Evolutionary conservation across 2,113 vertebrate species (phyloP).

Genomic region (Ictidomys tridecemlineatus): DNA sequence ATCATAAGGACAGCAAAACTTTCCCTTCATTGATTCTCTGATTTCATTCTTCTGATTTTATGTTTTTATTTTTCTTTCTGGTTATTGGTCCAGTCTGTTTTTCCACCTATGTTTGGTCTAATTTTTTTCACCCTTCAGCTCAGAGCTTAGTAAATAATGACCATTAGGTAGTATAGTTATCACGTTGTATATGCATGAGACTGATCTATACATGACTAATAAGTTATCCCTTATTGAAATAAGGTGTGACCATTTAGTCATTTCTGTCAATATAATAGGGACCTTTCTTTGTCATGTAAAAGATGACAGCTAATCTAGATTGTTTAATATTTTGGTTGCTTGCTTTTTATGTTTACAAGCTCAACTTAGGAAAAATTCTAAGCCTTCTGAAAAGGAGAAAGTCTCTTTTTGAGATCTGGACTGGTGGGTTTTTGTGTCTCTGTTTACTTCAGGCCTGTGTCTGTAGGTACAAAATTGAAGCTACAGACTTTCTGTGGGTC

Average conservation of each 20-base stretch:
- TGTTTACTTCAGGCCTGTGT: background rate
- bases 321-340: background rate
- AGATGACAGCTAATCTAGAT: background rate
- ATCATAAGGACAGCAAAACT: background rate
- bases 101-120: background rate
- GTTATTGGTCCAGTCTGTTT: background rate
- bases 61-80: conserved; percentile 45
- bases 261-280: background rate
- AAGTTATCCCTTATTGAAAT: background rate
- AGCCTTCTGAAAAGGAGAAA: background rate
- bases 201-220: background rate
- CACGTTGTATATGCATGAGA: background rate
- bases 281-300: background rate
- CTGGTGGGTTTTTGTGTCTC: background rate
- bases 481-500: background rate
- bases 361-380: background rate
- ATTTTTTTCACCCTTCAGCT: background rate
- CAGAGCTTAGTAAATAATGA: background rate
- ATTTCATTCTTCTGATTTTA: background rate
- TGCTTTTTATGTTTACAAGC: background rate
- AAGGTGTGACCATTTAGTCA: background rate
- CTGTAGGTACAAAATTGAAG: background rate
- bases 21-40: background rate
- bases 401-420: background rate
- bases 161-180: background rate